phyloP scores from a whole-genome alignment of 2,113 vertebrate species.

The Cynopterus brachyotis region DNA sequence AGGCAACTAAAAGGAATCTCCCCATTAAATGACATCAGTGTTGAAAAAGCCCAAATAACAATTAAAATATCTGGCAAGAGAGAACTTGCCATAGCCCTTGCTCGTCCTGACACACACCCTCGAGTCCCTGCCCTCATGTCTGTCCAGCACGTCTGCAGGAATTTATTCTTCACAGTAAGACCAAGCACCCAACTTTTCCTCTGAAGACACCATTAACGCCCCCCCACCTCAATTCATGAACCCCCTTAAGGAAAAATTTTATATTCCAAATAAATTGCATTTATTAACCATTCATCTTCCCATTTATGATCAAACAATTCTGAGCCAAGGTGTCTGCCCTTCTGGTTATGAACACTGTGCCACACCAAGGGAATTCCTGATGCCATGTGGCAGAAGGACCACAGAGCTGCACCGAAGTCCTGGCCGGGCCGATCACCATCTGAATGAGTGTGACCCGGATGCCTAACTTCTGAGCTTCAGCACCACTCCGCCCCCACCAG shows the following conservation, averaged over 20 bases:
- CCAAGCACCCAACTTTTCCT: not conserved
- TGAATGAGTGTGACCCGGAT: too few species aligned
- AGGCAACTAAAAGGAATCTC: not conserved
- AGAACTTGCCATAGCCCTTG: not conserved
- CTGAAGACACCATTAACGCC: not conserved
- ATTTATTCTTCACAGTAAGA: not conserved
- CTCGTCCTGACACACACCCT: fast-evolving
- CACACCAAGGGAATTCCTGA: not conserved
- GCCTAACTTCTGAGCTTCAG: not conserved
- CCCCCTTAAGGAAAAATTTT: not conserved
- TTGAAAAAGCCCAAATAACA: not conserved
- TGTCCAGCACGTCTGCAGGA: not conserved
- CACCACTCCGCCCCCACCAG: not conserved
- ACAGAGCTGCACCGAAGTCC: not conserved
- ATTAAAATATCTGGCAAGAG: not conserved
- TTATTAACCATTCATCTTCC: not conserved
- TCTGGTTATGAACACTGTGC: not conserved
- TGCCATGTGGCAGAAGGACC: not conserved
- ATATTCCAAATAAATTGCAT: not conserved
- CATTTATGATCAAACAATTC: not conserved
- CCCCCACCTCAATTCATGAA: not conserved
- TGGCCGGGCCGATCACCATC: not conserved
- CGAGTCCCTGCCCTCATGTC: not conserved
- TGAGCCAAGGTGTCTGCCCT: not conserved
- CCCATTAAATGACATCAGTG: not conserved